Conservation (phyloP, 1,140 invertebrate genomes). For the Drosophila parvula region DNA sequence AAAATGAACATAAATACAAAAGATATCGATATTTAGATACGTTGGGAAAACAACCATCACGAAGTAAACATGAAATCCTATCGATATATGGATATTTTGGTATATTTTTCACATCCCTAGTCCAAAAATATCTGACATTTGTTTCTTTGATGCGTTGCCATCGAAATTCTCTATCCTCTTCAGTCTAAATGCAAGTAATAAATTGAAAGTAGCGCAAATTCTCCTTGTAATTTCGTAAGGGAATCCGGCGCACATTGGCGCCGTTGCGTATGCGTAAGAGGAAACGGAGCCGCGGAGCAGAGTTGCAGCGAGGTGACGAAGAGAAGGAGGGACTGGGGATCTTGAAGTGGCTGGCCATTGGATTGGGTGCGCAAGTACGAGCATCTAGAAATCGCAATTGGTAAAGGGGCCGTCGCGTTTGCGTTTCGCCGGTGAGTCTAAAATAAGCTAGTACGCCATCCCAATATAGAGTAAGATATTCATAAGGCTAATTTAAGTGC, state of each 20-base stretch:
- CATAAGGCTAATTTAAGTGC: slow-evolving; percentile 26
- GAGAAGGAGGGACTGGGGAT: slow-evolving; percentile 14
- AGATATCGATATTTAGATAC: too few relatives aligned
- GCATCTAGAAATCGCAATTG: slow-evolving; percentile 19
- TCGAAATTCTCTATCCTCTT: slow-evolving; percentile 70
- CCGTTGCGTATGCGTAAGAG: slow-evolving; percentile 17
- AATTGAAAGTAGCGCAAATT: slow-evolving; percentile 64
- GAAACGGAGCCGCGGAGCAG: slow-evolving; percentile 6
- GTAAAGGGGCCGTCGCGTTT: slow-evolving; percentile 20
- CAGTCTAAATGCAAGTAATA: slow-evolving; percentile 53
- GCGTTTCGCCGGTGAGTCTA: slow-evolving; percentile 34
- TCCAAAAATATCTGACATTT: slow-evolving; percentile 25
- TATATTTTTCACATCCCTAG: background rate
- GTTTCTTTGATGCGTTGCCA: slow-evolving; percentile 59
- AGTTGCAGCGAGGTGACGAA: background rate
- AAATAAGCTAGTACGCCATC: slow-evolving; percentile 12
- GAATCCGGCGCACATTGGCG: slow-evolving; percentile 9
- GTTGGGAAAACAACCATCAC: background rate
- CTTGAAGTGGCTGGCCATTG: slow-evolving; percentile 3
- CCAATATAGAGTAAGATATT: slow-evolving; percentile 16
- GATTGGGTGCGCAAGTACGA: slow-evolving; percentile 16
- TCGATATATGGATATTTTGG: background rate
- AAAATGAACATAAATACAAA: background rate
- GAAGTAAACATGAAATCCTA: background rate
- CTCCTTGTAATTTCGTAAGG: slow-evolving; percentile 18